A percentile compares a stretch with the other conserved stretches of the same genome.
Conservation (phyloP, 2,888 invertebrate species). For the Drosophila algonquin region DNA sequence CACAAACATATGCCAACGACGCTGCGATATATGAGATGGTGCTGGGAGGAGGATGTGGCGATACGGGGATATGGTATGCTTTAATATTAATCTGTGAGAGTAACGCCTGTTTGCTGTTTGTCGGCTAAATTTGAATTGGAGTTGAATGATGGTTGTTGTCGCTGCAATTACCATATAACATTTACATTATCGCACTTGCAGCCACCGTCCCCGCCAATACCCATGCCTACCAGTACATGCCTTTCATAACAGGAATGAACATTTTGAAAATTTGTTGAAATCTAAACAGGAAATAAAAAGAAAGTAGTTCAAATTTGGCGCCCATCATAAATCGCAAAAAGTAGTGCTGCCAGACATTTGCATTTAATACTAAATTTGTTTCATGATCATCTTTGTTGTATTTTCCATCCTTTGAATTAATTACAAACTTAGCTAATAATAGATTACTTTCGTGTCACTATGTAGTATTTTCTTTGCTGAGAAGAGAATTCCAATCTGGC, state of each 20-base stretch:
- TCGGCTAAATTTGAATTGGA: constrained; percentile 53
- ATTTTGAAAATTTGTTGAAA: background rate
- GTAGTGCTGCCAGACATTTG: too few relatives aligned
- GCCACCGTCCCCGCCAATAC: background rate
- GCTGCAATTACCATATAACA: constrained; percentile 37
- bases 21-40: constrained; percentile 17
- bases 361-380: too few relatives aligned
- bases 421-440: too few relatives aligned
- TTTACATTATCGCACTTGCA: constrained; percentile 18
- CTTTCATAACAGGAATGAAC: background rate
- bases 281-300: background rate
- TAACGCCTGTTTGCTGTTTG: constrained; percentile 66
- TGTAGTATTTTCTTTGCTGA: too few relatives aligned
- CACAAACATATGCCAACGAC: constrained; percentile 22
- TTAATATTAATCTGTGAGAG: constrained; percentile 65
- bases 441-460: too few relatives aligned
- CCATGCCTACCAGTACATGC: background rate
- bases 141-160: constrained; percentile 46
- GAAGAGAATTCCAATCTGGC: too few relatives aligned
- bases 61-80: constrained; percentile 37
- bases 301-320: background rate
- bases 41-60: background rate
- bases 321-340: too few relatives aligned
- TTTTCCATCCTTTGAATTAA: too few relatives aligned
- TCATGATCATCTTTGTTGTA: too few relatives aligned